phyloP scores from a whole-genome alignment of 2,113 vertebrate genomes.

The Cyrtonyx montezumae region DNA sequence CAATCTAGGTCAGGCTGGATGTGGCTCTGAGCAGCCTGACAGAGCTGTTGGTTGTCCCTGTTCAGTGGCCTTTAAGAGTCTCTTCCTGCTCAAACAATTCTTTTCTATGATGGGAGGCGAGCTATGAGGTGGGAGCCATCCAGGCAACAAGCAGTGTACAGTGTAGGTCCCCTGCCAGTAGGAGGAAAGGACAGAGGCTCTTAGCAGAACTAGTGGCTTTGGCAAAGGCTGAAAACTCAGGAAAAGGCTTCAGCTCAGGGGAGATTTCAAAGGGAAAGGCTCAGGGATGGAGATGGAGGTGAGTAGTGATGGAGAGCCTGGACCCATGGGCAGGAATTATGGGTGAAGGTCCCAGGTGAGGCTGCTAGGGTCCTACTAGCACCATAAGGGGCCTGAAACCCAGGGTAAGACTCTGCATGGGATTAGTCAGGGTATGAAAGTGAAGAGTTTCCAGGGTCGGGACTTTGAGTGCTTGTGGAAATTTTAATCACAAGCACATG shows the following conservation, averaged over 20 bases:
- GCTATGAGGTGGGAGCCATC: background rate
- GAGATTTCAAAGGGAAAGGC: too few relatives aligned
- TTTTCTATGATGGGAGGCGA: background rate
- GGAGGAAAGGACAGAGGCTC: background rate
- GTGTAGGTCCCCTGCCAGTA: fast-evolving
- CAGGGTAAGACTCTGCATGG: background rate
- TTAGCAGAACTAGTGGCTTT: background rate
- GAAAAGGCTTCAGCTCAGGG: too few relatives aligned
- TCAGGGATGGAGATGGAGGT: background rate
- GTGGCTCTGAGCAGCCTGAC: too few relatives aligned
- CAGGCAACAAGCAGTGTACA: background rate
- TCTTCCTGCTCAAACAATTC: too few relatives aligned
- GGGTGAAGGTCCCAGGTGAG: background rate
- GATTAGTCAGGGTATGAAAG: background rate
- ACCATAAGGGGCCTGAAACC: background rate
- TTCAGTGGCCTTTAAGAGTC: too few relatives aligned
- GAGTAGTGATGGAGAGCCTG: background rate
- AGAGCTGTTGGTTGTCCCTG: too few relatives aligned
- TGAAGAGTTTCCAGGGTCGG: background rate
- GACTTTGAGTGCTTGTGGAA: background rate
- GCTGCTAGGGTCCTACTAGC: background rate
- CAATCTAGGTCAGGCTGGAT: too few relatives aligned
- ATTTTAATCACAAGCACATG: background rate
- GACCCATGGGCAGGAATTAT: background rate
- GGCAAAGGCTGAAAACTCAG: background rate